phyloP scores from a whole-genome alignment of 2,888 invertebrate species.

The Xanthorhoe designata region DNA sequence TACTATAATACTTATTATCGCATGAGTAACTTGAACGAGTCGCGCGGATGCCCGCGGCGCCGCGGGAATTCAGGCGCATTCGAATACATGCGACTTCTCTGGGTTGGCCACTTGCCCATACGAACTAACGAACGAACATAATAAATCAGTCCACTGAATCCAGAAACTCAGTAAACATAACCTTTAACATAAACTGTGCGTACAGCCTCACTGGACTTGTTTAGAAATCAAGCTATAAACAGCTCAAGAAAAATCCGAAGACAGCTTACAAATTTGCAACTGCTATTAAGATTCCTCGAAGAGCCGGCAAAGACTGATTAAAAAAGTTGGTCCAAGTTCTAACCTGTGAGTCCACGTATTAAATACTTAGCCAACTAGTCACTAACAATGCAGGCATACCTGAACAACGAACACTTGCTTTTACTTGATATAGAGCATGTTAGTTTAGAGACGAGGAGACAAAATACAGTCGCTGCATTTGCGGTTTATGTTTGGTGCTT shows the following conservation, averaged over 20 bases:
- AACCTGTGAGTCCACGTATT: slow-evolving; percentile 25
- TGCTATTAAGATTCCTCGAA: background rate
- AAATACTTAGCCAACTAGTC: slow-evolving; percentile 52
- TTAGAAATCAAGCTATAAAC: background rate
- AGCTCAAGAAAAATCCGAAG: background rate
- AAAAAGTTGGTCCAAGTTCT: slow-evolving; percentile 12
- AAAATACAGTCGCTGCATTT: too few relatives aligned
- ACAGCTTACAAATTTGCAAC: background rate
- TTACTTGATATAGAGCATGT: background rate
- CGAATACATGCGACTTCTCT: too few relatives aligned
- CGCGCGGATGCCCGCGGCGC: too few relatives aligned
- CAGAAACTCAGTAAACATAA: background rate
- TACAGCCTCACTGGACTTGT: background rate
- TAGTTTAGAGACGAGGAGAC: background rate
- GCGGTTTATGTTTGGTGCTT: too few relatives aligned
- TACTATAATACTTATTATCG: too few relatives aligned
- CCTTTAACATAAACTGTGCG: background rate
- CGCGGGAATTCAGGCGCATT: too few relatives aligned
- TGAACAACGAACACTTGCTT: slow-evolving; percentile 13
- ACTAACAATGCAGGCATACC: slow-evolving; percentile 52
- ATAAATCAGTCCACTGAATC: too few relatives aligned
- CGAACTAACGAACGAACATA: too few relatives aligned
- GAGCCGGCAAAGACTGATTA: slow-evolving; percentile 11
- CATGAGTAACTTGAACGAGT: too few relatives aligned
- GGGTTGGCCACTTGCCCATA: too few relatives aligned